Conservation (phyloP, 1,140 invertebrate genomes). For the Catajapyx aquilonaris region DNA sequence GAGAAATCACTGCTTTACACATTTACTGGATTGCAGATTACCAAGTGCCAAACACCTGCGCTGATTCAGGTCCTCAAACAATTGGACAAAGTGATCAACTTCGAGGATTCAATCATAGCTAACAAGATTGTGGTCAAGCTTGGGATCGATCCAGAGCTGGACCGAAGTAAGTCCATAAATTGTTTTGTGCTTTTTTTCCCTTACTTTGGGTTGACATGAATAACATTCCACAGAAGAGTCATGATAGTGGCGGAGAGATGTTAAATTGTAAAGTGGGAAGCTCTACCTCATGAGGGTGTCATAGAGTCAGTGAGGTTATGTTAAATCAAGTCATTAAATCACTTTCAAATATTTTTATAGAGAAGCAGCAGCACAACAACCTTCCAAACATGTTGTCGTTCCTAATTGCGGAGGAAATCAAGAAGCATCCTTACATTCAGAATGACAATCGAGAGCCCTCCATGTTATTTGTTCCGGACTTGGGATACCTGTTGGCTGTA, state of each 20-base stretch:
- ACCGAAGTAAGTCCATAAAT: slow-evolving; percentile 42
- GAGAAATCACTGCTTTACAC: slow-evolving; percentile 2
- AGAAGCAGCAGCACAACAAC: slow-evolving; percentile 12
- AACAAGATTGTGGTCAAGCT: slow-evolving; percentile 39
- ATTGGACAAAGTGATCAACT: slow-evolving; percentile 36
- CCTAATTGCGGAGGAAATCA: neutral
- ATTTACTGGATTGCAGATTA: slow-evolving; percentile 17
- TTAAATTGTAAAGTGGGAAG: too few species aligned
- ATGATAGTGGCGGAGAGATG: too few species aligned
- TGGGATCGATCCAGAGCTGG: slow-evolving; percentile 41
- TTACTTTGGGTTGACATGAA: too few species aligned
- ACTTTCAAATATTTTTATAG: slow-evolving; percentile 3
- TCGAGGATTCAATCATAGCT: slow-evolving; percentile 35
- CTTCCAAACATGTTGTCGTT: slow-evolving; percentile 10
- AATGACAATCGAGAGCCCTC: slow-evolving; percentile 28
- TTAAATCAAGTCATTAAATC: too few species aligned
- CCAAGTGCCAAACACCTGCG: slow-evolving; percentile 25
- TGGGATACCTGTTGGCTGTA: slow-evolving; percentile 54
- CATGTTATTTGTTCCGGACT: slow-evolving; percentile 56
- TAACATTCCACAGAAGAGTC: too few species aligned
- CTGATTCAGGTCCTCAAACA: slow-evolving; percentile 30
- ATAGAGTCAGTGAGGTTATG: too few species aligned
- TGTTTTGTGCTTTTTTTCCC: too few species aligned
- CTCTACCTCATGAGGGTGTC: too few species aligned
- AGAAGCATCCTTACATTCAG: neutral